Conservation (phyloP, 2,888 invertebrate genomes). For the Junonia oenone region DNA sequence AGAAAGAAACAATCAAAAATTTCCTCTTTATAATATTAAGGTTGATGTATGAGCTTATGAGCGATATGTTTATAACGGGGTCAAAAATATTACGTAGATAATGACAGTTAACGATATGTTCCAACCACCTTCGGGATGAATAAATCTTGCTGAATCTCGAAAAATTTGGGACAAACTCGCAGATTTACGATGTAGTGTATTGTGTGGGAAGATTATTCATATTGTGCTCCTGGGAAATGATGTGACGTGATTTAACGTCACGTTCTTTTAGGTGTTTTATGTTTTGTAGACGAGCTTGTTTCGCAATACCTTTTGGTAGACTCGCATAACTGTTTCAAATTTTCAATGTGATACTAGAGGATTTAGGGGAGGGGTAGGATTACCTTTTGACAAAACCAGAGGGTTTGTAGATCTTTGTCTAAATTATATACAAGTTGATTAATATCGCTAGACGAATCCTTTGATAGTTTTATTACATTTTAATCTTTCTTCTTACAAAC, state of each 20-base stretch:
- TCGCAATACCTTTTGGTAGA: background rate
- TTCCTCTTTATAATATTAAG: no score
- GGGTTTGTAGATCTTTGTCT: no score
- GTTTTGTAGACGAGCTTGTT: background rate
- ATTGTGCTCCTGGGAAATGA: background rate
- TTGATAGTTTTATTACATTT: no score
- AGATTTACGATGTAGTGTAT: background rate
- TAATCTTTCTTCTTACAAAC: no score
- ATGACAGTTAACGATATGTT: constrained; percentile 4
- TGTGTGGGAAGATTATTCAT: background rate
- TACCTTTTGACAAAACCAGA: no score
- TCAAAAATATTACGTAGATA: no score
- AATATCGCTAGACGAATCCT: no score
- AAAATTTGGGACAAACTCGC: constrained; percentile 1
- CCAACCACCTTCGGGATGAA: background rate
- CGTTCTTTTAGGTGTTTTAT: background rate
- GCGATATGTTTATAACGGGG: no score
- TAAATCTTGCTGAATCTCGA: constrained; percentile 6
- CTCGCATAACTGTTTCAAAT: background rate
- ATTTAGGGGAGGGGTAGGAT: no score
- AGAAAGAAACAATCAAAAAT: no score
- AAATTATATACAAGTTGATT: no score
- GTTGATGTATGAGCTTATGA: no score
- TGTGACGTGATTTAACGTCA: background rate
- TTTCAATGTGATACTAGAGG: background rate